Conservation (phyloP, 2,113 vertebrate species). For the Triplophysa siluroides region DNA sequence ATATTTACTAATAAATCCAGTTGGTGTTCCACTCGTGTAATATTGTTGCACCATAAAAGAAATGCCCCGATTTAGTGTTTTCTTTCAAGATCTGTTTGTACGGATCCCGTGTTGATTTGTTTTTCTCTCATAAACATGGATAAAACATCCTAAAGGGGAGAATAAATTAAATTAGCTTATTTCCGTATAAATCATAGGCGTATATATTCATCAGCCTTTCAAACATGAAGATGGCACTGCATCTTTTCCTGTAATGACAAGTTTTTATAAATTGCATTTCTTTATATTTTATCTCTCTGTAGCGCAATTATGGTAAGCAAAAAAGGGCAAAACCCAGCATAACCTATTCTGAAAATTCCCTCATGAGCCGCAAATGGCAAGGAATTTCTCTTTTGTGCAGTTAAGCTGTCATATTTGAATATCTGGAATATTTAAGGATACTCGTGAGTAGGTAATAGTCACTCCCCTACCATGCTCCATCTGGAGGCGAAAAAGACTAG, state of each 20-base stretch:
- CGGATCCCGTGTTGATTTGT: background rate
- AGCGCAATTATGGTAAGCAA: background rate
- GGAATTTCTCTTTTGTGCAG: background rate
- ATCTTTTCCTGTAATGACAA: background rate
- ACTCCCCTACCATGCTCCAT: conserved; percentile 71
- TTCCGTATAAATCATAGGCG: background rate
- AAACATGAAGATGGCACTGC: background rate
- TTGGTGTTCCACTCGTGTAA: conserved; percentile 39
- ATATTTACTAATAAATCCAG: conserved; percentile 27
- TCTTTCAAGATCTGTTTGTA: conserved; percentile 11
- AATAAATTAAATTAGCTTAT: background rate
- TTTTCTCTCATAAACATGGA: background rate
- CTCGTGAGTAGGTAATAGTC: conserved; percentile 68
- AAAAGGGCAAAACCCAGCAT: background rate
- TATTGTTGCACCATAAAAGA: conserved; percentile 9
- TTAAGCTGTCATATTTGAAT: background rate
- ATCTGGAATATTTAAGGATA: conserved; percentile 51
- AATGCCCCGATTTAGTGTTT: background rate
- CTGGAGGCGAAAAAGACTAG: conserved; percentile 67
- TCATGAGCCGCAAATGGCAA: background rate
- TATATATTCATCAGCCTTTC: background rate
- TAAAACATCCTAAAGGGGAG: background rate
- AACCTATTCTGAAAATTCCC: background rate
- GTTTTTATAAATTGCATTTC: background rate
- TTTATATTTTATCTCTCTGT: background rate